Evolutionary conservation across 53 echinoderm and acorn worm species (phyloP), one percentile per base, ranked within the genome.

Genomic region (Hippasteria phrygiana): DNA sequence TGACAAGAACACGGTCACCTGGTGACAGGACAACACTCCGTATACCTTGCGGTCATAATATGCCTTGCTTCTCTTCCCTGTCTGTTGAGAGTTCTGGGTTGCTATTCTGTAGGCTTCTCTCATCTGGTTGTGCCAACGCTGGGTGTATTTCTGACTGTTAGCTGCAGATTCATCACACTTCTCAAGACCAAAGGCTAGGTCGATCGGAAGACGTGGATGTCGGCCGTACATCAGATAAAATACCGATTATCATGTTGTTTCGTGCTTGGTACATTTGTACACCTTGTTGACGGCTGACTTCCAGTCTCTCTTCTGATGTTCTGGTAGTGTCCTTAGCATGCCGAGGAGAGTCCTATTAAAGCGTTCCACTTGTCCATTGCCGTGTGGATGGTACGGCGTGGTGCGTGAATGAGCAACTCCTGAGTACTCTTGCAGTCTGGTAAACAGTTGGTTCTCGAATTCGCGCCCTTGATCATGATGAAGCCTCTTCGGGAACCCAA

Each of bases 401-500:
- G 88, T 92, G 4, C 88, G 4, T 34, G 81, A 88, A 6, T 79
- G 66, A 12, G 37, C 26, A 4, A 88, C 55, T 2, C 81, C 81
- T n/a, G 88, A 67, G 13, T 51, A 56, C 26, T 91, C 35, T 28
- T 88, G 75, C 13, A 91, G 71, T 26, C 83, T 73, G 42, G 35
- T 7, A 24, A 88, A 92, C 16, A 92, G 42, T 2, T 74, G 42
- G 37, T 83, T 92, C 74, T 92, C 92, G 88, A 92, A 92, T 45
- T 84, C 84, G 9, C 84, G 66, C 27, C 84, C 84, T 43, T 69
- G 84, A 46, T 67, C 84, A 69, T 84, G 84, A 70, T 84, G 84
- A 11, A 84, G 18, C 32, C 36, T 84, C 62, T 84, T 84, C 22
- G 69, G 84, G 41, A 84, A 62, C 8, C 84, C 84, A 37, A 84